phyloP scores from a whole-genome alignment of 2,888 invertebrate genomes.

The Penaeus monodon region DNA sequence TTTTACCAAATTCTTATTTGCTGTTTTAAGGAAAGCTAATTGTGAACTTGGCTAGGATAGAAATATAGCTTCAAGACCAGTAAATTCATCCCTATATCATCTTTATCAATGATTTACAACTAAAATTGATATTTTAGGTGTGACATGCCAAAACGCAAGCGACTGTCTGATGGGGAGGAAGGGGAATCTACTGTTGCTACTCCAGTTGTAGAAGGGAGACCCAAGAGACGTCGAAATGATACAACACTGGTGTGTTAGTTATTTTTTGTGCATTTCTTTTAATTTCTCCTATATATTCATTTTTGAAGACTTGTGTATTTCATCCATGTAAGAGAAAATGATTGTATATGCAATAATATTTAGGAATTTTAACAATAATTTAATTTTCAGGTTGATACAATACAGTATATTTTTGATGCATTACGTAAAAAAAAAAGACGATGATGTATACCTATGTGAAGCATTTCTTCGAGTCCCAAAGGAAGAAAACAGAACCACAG shows the following conservation, averaged over 20 bases:
- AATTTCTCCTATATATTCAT: not conserved
- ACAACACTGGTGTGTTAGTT: constrained; percentile 58
- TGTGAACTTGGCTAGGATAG: too few relatives aligned
- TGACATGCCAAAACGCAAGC: constrained; percentile 45
- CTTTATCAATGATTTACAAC: not conserved
- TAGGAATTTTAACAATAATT: not conserved
- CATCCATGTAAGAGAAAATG: not conserved
- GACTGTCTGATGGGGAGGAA: constrained; percentile 46
- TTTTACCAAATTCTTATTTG: too few relatives aligned
- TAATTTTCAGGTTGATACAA: constrained; percentile 69
- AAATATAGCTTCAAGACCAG: too few relatives aligned
- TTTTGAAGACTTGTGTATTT: too few relatives aligned
- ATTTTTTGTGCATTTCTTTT: not conserved
- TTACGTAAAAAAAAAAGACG: constrained; percentile 92
- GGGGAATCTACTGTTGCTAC: constrained; percentile 23
- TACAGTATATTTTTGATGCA: constrained; percentile 91
- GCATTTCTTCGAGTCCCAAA: constrained; percentile 95
- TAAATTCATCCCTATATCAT: too few relatives aligned
- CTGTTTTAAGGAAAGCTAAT: too few relatives aligned
- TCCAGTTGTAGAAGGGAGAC: constrained; percentile 53
- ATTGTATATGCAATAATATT: not conserved
- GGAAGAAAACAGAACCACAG: constrained; percentile 87
- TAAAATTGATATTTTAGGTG: not conserved
- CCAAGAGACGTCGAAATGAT: constrained; percentile 64
- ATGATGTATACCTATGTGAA: constrained; percentile 90